A percentile compares a stretch with the other conserved stretches of the same genome.
phyloP scores from a whole-genome alignment of 2,797 vertebrate genomes.

The Hydrophis major region DNA sequence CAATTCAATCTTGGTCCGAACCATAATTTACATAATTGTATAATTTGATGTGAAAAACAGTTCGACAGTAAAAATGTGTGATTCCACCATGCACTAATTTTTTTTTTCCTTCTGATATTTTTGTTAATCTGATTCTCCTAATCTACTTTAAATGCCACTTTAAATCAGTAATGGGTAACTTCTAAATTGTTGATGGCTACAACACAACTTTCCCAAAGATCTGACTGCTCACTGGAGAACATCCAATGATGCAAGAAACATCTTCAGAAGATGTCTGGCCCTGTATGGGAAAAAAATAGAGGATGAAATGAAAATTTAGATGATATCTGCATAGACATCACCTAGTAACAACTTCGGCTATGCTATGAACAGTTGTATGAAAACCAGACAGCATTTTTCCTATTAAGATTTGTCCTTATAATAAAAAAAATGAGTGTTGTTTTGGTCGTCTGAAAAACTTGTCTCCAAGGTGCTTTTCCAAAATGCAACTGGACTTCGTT shows the following conservation, averaged over 20 bases:
- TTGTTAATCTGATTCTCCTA: background rate
- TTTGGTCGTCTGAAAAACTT: background rate
- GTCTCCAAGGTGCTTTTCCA: too few relatives aligned
- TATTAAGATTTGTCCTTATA: background rate
- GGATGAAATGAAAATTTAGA: background rate
- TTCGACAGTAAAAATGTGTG: background rate
- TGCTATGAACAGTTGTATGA: background rate
- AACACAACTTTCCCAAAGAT: background rate
- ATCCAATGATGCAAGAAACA: background rate
- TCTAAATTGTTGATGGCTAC: background rate
- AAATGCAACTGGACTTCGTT: too few relatives aligned
- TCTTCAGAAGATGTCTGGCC: background rate
- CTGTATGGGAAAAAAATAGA: background rate
- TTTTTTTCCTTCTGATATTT: background rate
- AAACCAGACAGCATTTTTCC: background rate
- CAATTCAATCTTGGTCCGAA: background rate
- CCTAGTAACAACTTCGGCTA: too few relatives aligned
- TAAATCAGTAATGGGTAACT: background rate
- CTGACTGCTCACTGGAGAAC: background rate
- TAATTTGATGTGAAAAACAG: background rate
- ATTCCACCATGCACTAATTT: background rate
- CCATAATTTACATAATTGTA: background rate
- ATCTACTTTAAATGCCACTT: background rate
- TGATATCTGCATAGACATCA: background rate
- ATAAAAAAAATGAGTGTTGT: background rate